Base-by-base conservation (phyloP, 1,140 invertebrate genomes). In the Periplaneta americana region DNA sequence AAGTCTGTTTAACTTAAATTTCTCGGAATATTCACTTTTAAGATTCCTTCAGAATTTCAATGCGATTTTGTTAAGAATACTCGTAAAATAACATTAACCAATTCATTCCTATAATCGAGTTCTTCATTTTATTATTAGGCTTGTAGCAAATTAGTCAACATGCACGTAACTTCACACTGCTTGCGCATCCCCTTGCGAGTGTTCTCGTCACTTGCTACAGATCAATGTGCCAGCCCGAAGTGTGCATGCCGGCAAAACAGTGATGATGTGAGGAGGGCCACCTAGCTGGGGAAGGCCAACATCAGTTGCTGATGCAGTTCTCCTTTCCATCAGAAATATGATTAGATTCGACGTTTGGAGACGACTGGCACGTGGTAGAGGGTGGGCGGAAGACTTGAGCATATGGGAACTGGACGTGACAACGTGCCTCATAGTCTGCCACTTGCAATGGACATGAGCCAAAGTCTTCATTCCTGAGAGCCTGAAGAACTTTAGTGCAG, bases 381-480 rank as follows among this genome's bases (percentile, higher is more conserved):
- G 86, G 81, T 11, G 84, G 89, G 82, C 90, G 90, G 87, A 96
- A 96, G 34, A 93, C 92, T 82, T 91, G 90, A 35, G 94, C 93
- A 86, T 93, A 93, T 11, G 93, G 94, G 87, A 95, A 98, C 82
- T 91, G 91, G 85, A 91, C 88, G 83, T 93, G 92, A 87, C 96
- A 97, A 84, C 91, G 91, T 32, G 88, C 88, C 84, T 94, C 91
- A 86, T 94, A 98, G 34, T 92, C 90, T 83, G 91, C 91, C 78
- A 92, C 91, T 82, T 91, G 90, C 35, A 91, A 86, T 74, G 94
- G 93, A 86, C 93, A 94, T 36, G 90, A 87, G 1, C 96, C 96
- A 86, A 97, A 95, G 83, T 96, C 94, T 75, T 94, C 95, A 80
- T 92, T 92, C 82, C 91, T 91, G 85, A 98, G 90, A 82, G 93